These are phyloP conservation scores for Zoanthus solanderi DNA, from an alignment of 92 coral and sea anemone species.

Conservation along the genomic window DNA sequence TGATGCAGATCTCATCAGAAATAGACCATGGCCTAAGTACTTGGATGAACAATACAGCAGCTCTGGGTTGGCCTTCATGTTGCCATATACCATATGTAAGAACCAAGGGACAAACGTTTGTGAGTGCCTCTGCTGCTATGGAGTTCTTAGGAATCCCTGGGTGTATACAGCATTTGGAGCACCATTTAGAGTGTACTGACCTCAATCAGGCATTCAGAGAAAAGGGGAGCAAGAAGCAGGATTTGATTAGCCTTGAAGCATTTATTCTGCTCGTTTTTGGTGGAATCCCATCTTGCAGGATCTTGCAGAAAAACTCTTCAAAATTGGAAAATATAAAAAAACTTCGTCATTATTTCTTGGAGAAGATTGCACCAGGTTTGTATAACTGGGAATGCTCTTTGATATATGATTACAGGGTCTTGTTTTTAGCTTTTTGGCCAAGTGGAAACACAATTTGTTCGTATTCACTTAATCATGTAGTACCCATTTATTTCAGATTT, in stretches of 20 bases:
- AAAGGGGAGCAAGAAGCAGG: neutral
- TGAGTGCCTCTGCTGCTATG: constrained; percentile 24
- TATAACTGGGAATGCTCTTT: neutral
- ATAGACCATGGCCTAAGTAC: neutral
- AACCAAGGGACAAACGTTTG: constrained; percentile 31
- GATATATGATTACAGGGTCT: too few relatives aligned
- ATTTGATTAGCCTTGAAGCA: constrained; percentile 26
- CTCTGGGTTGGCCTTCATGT: constrained; percentile 24
- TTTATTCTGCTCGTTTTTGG: constrained; percentile 29
- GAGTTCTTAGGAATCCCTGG: constrained; percentile 38
- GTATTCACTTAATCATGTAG: too few relatives aligned
- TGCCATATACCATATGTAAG: constrained; percentile 36
- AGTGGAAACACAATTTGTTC: too few relatives aligned
- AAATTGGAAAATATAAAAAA: constrained; percentile 22
- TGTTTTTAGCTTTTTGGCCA: too few relatives aligned
- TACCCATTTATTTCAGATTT: neutral
- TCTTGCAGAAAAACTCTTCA: constrained; percentile 41
- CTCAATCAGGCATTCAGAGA: constrained; percentile 20
- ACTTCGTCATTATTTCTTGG: constrained; percentile 40
- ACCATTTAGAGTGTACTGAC: constrained; percentile 35
- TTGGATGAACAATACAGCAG: constrained; percentile 15
- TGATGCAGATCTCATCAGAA: neutral
- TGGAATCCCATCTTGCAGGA: constrained; percentile 29
- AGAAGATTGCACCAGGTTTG: constrained; percentile 39
- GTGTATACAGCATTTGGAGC: constrained; percentile 19